Conservation (phyloP, 2,888 invertebrate genomes). For the Parthenolecanium corni region DNA sequence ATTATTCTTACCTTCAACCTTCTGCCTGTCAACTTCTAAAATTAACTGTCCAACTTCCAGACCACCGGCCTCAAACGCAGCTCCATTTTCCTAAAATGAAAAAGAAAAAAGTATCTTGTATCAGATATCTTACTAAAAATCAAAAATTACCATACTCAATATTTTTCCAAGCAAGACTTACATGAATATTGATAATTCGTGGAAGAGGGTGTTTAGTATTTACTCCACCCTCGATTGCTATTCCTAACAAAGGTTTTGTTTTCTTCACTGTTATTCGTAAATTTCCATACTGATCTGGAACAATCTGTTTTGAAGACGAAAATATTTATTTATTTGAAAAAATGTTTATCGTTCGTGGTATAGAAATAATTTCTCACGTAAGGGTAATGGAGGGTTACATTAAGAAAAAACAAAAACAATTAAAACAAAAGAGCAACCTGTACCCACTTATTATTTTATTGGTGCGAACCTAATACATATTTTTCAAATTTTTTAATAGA, state of each 20-base stretch:
- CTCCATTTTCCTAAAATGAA: conserved; percentile 69
- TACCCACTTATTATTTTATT: too few species aligned
- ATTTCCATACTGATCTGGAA: conserved; percentile 76
- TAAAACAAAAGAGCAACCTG: too few species aligned
- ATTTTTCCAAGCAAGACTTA: conserved; percentile 42
- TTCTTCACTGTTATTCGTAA: conserved; percentile 81
- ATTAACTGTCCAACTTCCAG: conserved; percentile 89
- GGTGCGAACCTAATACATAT: too few species aligned
- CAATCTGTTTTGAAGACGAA: too few species aligned
- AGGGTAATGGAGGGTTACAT: too few species aligned
- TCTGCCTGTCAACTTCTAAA: conserved; percentile 74
- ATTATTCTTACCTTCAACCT: conserved; percentile 45
- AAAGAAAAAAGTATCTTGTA: not conserved
- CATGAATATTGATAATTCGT: conserved; percentile 91
- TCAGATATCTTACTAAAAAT: not conserved
- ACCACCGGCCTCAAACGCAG: conserved; percentile 84
- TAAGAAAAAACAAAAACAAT: too few species aligned
- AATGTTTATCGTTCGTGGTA: too few species aligned
- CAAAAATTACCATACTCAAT: not conserved
- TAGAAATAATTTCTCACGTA: too few species aligned
- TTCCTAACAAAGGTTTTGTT: conserved; percentile 85
- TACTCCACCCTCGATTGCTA: conserved; percentile 94
- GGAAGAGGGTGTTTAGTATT: conserved; percentile 91
- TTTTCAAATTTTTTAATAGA: too few species aligned
- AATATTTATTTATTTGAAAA: too few species aligned